Base-by-base conservation (phyloP, 2,797 vertebrate genomes). In the Emydoidea blandingii region DNA sequence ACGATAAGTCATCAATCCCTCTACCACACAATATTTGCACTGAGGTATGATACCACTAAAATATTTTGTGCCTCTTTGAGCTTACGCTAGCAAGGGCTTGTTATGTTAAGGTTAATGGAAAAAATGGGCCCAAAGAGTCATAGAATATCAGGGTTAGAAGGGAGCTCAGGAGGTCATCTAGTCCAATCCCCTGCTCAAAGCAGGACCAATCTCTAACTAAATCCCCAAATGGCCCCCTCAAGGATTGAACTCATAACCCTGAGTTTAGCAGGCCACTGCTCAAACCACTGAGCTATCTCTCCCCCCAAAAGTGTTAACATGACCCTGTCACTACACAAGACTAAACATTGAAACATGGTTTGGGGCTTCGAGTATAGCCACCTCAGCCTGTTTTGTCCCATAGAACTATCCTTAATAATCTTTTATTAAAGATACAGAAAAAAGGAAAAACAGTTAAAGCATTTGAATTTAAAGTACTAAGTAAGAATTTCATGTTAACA, bases 21-120 rank as follows among this genome's bases (percentile, higher is more conserved):
- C 72, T 27, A 78, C 27, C 27, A 29, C 14, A 49, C 15, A 31
- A 12, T 78, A 31, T 29, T 78, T 31, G 19, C 2, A 52, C 0
- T 0, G 81, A 62, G 14, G 34, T 5, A 25, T 1, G 88, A 34
- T 10, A 2, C 5, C 3, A 62, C 6, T 52, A 56, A 41, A 41
- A 18, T 15, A 57, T n/a, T 11, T 27, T 0, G 44, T 16, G 34
- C n/a, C 47, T 78, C 31, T 47, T 68, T 53, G 1, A 52, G 52
- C 8, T 47, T 56, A 41, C 0, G 21, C 81, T 49, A 79, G 62
- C 47, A 79, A 72, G 19, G 10, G n/a, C n/a, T 37, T 21, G 34
- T 11, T 68, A 10, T 72, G 68, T 19, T 72, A 72, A 41, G 68
- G 9, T 41, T 41, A 41, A 72, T 41, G 68, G n/a, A 23, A 72